Conservation (phyloP, 2,888 invertebrate genomes). For the Fabriciana adippe region DNA sequence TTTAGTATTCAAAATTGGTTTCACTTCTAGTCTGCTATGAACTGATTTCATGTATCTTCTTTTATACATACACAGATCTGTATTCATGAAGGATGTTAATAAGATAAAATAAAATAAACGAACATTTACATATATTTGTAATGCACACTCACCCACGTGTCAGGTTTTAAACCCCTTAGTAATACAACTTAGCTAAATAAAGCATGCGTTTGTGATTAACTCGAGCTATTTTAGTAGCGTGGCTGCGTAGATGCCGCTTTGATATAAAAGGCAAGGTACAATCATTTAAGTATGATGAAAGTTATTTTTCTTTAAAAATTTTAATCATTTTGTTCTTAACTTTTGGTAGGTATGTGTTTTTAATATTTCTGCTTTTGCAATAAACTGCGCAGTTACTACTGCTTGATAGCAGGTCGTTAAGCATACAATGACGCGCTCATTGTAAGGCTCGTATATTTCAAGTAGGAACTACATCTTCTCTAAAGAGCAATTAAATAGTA, state of each 20-base stretch:
- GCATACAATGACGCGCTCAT: neutral
- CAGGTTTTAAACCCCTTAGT: constrained; percentile 34
- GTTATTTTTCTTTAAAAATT: neutral
- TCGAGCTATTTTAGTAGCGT: constrained; percentile 30
- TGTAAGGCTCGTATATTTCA: neutral
- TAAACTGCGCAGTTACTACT: no score
- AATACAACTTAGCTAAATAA: constrained; percentile 36
- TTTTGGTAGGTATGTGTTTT: neutral
- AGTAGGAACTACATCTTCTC: neutral
- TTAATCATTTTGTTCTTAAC: neutral
- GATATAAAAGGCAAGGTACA: neutral
- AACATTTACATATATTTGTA: constrained; percentile 29
- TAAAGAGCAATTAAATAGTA: constrained; percentile 1
- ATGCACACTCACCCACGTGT: constrained; percentile 36
- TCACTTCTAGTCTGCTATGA: no score
- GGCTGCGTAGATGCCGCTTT: neutral
- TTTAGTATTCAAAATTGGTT: neutral
- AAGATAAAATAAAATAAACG: constrained; percentile 33
- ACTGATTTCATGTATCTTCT: no score
- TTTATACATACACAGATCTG: constrained; percentile 6
- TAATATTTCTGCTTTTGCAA: neutral
- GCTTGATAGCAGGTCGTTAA: neutral
- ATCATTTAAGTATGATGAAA: neutral
- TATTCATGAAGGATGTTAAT: constrained; percentile 28
- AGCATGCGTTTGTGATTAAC: constrained; percentile 36